A percentile compares a stretch with the other conserved stretches of the same genome.
Evolutionary conservation across 1,140 invertebrate species (phyloP).

Genomic region (Drosophila insularis): DNA sequence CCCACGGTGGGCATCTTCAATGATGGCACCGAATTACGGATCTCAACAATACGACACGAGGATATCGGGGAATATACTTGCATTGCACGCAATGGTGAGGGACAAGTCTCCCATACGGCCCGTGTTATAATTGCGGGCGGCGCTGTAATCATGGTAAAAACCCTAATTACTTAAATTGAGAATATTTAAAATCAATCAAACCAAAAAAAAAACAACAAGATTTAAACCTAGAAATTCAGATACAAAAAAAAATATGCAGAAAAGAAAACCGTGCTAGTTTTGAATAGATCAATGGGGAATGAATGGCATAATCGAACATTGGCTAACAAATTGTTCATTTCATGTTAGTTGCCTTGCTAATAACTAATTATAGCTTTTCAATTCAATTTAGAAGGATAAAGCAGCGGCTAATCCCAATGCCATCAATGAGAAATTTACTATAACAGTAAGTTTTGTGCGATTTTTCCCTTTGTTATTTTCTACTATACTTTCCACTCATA

Average conservation of each 20-base stretch:
- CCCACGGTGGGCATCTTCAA: slow-evolving; percentile 93
- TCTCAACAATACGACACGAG: slow-evolving; percentile 93
- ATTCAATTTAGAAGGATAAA: slow-evolving; percentile 51
- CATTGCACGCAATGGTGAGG: slow-evolving; percentile 96
- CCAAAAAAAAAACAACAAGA: slow-evolving; percentile 1
- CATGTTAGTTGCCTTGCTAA: background rate
- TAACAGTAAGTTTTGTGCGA: slow-evolving; percentile 58
- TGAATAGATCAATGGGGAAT: background rate
- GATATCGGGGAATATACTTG: slow-evolving; percentile 98
- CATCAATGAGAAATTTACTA: slow-evolving; percentile 61
- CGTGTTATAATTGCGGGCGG: slow-evolving; percentile 97
- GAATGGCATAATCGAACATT: background rate
- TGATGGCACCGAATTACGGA: slow-evolving; percentile 94
- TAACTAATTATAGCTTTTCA: slow-evolving; percentile 7
- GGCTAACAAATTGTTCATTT: background rate
- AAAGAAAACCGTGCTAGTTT: background rate
- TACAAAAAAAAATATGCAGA: background rate
- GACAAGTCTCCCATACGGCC: slow-evolving; percentile 95
- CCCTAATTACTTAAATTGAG: slow-evolving; percentile 62
- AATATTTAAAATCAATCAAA: slow-evolving; percentile 27
- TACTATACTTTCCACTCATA: background rate
- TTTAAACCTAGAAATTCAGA: background rate
- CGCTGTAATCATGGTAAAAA: slow-evolving; percentile 88
- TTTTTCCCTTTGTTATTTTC: background rate
- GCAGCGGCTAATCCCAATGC: slow-evolving; percentile 50